phyloP scores from a whole-genome alignment of 2,113 vertebrate species.

The Penelope pileata region DNA sequence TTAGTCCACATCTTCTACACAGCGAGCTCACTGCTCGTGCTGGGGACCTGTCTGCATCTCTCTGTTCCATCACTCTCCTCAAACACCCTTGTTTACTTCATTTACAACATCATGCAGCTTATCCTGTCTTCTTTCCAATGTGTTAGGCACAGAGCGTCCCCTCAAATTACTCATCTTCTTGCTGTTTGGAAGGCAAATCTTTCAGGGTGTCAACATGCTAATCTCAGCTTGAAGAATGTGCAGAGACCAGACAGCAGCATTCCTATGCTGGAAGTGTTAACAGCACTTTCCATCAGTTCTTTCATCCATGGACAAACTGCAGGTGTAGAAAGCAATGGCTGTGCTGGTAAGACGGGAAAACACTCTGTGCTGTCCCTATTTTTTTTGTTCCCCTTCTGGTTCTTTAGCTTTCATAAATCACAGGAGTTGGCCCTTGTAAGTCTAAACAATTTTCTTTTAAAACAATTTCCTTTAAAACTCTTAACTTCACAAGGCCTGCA shows the following conservation, averaged over 20 bases:
- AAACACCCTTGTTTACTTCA: neutral
- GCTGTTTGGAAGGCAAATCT: neutral
- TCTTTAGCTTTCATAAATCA: neutral
- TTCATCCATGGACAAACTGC: slow-evolving; percentile 27
- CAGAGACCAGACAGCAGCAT: neutral
- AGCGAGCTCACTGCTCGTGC: neutral
- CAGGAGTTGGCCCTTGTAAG: neutral
- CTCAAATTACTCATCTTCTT: neutral
- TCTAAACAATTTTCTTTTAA: neutral
- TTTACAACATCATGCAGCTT: neutral
- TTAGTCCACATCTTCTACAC: neutral
- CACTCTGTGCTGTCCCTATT: neutral
- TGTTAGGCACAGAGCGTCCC: neutral
- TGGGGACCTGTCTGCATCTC: neutral
- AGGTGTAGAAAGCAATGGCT: neutral
- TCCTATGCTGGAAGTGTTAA: neutral
- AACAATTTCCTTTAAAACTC: neutral
- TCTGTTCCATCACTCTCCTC: neutral
- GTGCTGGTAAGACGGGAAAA: neutral
- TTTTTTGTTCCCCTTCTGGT: neutral
- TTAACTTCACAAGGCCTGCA: neutral
- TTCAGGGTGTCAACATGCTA: slow-evolving; percentile 1
- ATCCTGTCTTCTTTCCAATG: neutral
- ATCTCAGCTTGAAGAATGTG: neutral
- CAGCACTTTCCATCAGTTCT: neutral